Base-by-base conservation (phyloP, 2,113 vertebrate species). In the Chelonoidis abingdonii region DNA sequence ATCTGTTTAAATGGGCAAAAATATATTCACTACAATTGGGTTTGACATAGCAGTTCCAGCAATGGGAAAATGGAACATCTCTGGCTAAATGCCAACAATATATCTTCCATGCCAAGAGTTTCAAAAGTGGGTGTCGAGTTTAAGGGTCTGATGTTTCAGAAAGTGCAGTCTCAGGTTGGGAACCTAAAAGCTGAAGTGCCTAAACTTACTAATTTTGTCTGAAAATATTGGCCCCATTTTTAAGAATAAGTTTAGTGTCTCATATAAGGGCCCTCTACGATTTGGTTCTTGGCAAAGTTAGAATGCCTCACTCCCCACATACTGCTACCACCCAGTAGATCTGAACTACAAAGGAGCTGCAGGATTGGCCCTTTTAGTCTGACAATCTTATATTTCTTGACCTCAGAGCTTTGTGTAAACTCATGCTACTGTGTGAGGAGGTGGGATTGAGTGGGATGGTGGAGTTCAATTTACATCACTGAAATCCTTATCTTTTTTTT, bases 401-500 rank as follows among this genome's bases (percentile, higher is more conserved):
- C 87, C 91, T 93, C 94, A 75, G 62, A 93, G 93, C 95, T 41
- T 65, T 4, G 35, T 10, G n/a, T 53, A 84, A 76, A 44, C 12
- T 47, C 41, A 44, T 29, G 41, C 25, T 78, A 47, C 13, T 47
- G 12, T 78, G 12, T 47, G 24, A 78, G 41, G 41, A 78, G 24
- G 5, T 44, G 41, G 24, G 10, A 25, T 22, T 76, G 72, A 76
- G 22, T 75, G n/a, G 38, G 10, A 38, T 72, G 10, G 21, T 72
- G n/a, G 69, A 41, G n/a, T 72, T 72, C 69, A 72, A 24, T 38
- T 76, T 11, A 38, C 19, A 22, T 75, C 19, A 76, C 72, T 44
- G 38, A 78, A 41, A 47, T 29, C 75, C 41, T 4, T 76, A 27
- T 78, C 6, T 44, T 12, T 78, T 78, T 76, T 72, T 78, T 47